Evolutionary conservation across 2,888 invertebrate species (phyloP).

Genomic region (Parnassius mnemosyne): DNA sequence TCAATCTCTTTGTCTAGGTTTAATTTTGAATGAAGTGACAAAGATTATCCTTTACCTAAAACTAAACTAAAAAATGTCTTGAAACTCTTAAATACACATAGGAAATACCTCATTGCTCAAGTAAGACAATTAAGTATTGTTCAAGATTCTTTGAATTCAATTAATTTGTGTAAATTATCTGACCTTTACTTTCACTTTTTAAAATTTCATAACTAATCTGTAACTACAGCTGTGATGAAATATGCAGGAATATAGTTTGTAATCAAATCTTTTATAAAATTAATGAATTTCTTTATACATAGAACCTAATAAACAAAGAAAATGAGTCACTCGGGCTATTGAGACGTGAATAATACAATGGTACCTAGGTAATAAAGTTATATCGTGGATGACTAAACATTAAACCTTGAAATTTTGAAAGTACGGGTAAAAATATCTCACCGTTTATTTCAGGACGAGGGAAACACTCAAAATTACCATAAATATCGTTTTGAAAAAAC

Average conservation of each 20-base stretch:
- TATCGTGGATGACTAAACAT: constrained; percentile 26
- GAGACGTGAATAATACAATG: constrained; percentile 23
- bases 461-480: constrained; percentile 89
- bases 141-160: not conserved
- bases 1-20: too few relatives aligned
- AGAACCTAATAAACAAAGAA: not conserved
- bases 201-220: constrained; percentile 19
- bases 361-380: too few relatives aligned
- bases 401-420: constrained; percentile 48
- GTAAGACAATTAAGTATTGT: not conserved
- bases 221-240: constrained; percentile 1
- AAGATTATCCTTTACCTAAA: too few relatives aligned
- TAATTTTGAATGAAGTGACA: too few relatives aligned
- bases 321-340: constrained; percentile 21
- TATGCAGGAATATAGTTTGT: not conserved
- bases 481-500: constrained; percentile 90
- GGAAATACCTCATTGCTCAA: not conserved
- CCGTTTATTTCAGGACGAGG: constrained; percentile 83
- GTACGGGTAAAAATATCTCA: constrained; percentile 55
- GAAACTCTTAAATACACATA: not conserved
- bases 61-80: not conserved
- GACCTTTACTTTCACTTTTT: constrained; percentile 20
- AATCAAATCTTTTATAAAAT: not conserved
- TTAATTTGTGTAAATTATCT: constrained; percentile 6
- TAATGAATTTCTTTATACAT: not conserved